Evolutionary conservation across 2,797 vertebrate species (phyloP), one percentile per base, ranked within the genome.

Genomic region (Spinus olivaceus): DNA sequence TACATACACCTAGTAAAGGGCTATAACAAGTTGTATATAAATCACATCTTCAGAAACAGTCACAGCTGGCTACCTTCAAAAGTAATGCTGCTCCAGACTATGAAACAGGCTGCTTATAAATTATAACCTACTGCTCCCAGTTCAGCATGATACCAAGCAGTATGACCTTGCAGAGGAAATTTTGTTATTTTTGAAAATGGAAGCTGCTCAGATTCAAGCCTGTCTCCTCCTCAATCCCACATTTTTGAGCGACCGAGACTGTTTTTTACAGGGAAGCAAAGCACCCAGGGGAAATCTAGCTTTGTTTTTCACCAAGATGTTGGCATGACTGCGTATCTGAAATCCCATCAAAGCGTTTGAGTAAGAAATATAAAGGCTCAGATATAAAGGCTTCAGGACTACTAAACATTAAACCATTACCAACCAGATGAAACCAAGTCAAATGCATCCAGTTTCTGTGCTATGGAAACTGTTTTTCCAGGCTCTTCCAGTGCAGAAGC

Each of bases 1-100:
- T 78, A 86, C 87, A 92, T 63, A 92, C 42, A 90, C 39, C 63
- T 51, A 88, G 90, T 83, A 91, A 95, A 93, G 86, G 93, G 85
- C 89, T 92, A 94, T 51, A 86, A 91, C 73, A 92, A 90, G 66
- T 78, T 82, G 73, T 77, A 94, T 94, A 92, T 88, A 94, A 73
- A 85, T 76, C 63, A 85, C 74, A 76, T 92, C 86, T 95, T 96
- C 89, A 96, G 86, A 95, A 95, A 93, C 25, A 90, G 91, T 95
- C 95, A 91, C 89, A 96, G 86, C 72, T 93, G 90, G 85, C 90
- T 96, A 95, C 87, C 88, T 95, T 93, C 92, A 89, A 91, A 96
- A 87, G 83, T 86, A 91, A 92, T 81, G 66, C 74, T 96, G 93
- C 78, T 83, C 78, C 89, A 77, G 83, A 91, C 50, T 90, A 94